Evolutionary conservation across 2,113 vertebrate genomes (phyloP).

Genomic region (Tyrannus savana): DNA sequence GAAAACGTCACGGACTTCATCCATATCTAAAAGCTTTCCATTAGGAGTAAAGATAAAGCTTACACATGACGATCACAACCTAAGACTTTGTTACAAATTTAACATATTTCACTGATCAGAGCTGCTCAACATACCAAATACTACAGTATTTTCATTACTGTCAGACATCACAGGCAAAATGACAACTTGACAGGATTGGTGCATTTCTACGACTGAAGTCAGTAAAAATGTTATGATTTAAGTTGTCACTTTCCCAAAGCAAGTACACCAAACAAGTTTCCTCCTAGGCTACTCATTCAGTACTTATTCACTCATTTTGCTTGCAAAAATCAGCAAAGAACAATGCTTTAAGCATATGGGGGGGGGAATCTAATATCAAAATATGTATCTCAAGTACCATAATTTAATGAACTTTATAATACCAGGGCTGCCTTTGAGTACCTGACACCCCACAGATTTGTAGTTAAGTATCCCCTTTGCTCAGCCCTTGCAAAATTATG

Average conservation of each 20-base stretch:
- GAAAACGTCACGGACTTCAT: background rate
- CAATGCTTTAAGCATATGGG: background rate
- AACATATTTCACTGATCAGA: background rate
- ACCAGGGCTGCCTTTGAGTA: background rate
- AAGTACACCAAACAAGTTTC: background rate
- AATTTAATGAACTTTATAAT: background rate
- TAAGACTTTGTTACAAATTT: background rate
- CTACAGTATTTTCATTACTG: background rate
- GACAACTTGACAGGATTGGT: background rate
- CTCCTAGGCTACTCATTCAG: background rate
- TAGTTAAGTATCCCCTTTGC: background rate
- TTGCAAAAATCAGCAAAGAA: background rate
- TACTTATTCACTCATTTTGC: background rate
- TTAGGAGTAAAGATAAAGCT: background rate
- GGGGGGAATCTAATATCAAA: background rate
- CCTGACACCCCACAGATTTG: background rate
- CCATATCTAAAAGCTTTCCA: background rate
- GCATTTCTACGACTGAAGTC: background rate
- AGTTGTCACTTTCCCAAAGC: slow-evolving; percentile 2
- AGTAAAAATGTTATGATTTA: slow-evolving; percentile 30
- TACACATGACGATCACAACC: background rate
- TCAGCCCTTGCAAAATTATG: background rate
- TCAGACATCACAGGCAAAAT: background rate
- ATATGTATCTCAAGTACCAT: background rate
- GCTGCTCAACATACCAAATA: background rate